Evolutionary conservation across 2,797 vertebrate species (phyloP), one percentile per base, ranked within the genome.

Genomic region (Microchirus variegatus): DNA sequence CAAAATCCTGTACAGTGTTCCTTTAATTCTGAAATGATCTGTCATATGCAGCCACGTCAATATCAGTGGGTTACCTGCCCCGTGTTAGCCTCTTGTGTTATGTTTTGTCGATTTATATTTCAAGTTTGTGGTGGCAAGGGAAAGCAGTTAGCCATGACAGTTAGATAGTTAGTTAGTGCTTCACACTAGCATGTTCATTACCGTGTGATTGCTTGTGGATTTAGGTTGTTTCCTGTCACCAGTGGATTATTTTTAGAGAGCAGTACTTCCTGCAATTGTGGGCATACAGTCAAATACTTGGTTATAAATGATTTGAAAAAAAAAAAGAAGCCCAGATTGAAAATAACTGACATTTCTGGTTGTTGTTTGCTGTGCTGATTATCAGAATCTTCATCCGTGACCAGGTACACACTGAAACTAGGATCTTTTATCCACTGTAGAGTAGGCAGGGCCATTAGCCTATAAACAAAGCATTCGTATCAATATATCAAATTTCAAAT

Each of bases 401-500:
- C 14, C 13, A 44, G 14, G 2, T 44, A 40, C 15, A 42, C 13
- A 48, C 0, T 2, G 17, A 40, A 43, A n/a, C 38, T 22, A 55
- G 36, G 15, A 43, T 36, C 10, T 11, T 9, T 11, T 40, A 3
- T 13, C 38, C 38, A 40, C 12, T 40, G 12, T 7, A 40, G 10
- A 10, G 38, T 13, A 11, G 38, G 38, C 37, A 38, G 37, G 37
- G 37, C 37, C 9, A 54, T 46, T 36, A 55, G 41, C 22, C 45
- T 47, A 19, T 56, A 8, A 47, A 16, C 31, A 13, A 47, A 61
- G n/a, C 17, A 40, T n/a, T 60, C 15, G 42, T 16, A 67, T 26
- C 9, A 51, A 53, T 11, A 22, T 38, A 16, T 44, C 3, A 1
- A 1, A 38, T 31, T 38, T 18, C 9, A 38, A 35, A 46, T 12